A percentile compares a stretch with the other conserved stretches of the same genome.
Evolutionary conservation across 1,140 invertebrate genomes (phyloP).

Genomic region (Aradophagus sp.): DNA sequence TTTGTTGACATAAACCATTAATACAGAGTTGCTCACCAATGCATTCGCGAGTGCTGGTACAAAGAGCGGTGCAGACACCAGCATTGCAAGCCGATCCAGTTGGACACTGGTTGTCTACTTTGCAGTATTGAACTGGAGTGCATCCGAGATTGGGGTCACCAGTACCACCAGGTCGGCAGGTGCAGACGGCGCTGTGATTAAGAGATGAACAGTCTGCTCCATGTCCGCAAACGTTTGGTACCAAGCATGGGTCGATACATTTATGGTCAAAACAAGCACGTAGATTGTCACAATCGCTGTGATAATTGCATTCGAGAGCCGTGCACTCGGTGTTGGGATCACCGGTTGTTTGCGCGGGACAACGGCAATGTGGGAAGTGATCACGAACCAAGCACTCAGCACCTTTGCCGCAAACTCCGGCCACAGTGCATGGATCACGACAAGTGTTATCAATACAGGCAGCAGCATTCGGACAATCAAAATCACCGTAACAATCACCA

Average conservation of each 20-base stretch:
- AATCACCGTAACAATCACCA: conserved; percentile 86
- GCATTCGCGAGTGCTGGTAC: conserved; percentile 85
- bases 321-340: conserved; percentile 82
- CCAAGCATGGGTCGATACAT: conserved; percentile 86
- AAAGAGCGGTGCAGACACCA: conserved; percentile 86
- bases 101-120: conserved; percentile 84
- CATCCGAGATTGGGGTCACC: conserved; percentile 90
- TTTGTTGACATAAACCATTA: conserved; percentile 85
- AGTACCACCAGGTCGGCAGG: conserved; percentile 86
- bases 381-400: conserved; percentile 81
- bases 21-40: conserved; percentile 87
- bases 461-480: conserved; percentile 85
- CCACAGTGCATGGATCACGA: conserved; percentile 84
- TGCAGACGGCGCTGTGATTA: conserved; percentile 86
- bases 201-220: conserved; percentile 83
- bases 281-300: conserved; percentile 82
- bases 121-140: conserved; percentile 86
- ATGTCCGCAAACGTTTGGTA: conserved; percentile 87
- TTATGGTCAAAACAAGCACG: conserved; percentile 86
- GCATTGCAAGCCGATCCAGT: conserved; percentile 86
- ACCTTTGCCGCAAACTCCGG: conserved; percentile 82
- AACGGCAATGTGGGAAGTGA: conserved; percentile 84
- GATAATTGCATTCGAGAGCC: conserved; percentile 85
- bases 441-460: conserved; percentile 86
- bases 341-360: conserved; percentile 83